Conservation (phyloP, 2,797 vertebrate species). For the Percopsis omiscomaycus region DNA sequence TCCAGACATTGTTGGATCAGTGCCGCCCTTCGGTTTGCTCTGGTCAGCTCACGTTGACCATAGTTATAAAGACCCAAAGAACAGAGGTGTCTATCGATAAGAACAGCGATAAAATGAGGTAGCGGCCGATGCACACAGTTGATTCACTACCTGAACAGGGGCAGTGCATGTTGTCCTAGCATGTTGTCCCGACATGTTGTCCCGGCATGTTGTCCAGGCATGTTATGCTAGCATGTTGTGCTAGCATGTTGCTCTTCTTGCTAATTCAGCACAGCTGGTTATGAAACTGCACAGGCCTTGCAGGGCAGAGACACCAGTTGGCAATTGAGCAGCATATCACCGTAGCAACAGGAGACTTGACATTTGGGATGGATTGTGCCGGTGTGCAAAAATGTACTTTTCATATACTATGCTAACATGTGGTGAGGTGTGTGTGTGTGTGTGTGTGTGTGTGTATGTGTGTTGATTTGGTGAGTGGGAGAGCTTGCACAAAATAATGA, state of each 20-base stretch:
- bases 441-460: not conserved
- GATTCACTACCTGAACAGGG: not conserved
- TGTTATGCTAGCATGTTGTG: too few relatives aligned
- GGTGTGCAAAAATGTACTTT: constrained; percentile 61
- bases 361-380: constrained; percentile 63
- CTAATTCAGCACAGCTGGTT: constrained; percentile 64
- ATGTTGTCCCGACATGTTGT: too few relatives aligned
- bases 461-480: not conserved
- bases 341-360: constrained; percentile 67
- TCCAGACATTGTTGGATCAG: constrained; percentile 70
- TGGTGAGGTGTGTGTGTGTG: constrained; percentile 1
- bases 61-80: too few relatives aligned
- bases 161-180: constrained; percentile 4
- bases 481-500: too few relatives aligned
- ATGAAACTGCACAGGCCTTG: constrained; percentile 34
- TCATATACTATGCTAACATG: constrained; percentile 59
- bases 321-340: constrained; percentile 61
- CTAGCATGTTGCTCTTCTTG: not conserved
- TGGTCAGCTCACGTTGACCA: constrained; percentile 39
- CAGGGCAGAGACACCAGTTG: constrained; percentile 50
- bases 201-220: too few relatives aligned
- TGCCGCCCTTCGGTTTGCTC: constrained; percentile 44
- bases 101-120: not conserved
- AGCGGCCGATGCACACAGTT: not conserved
- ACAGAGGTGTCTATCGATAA: not conserved